Evolutionary conservation across 2,797 vertebrate species (phyloP), one percentile per base, ranked within the genome.

Genomic region (Crypturellus tataupa): DNA sequence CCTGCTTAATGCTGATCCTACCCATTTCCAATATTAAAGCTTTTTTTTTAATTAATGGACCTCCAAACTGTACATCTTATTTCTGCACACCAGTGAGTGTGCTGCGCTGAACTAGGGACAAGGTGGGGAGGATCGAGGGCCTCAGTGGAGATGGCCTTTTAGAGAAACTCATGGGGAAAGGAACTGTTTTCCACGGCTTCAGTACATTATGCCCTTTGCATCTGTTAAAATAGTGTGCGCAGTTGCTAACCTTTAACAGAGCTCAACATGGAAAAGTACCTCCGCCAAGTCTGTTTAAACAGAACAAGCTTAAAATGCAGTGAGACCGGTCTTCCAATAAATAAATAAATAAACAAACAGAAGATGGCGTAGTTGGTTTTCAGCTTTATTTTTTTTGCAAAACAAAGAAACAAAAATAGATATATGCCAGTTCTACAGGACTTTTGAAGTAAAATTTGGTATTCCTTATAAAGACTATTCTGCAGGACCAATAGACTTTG

Each of bases 291-390:
- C 55, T 56, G 31, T 56, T 56, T 56, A 56, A 56, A 20, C 55
- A 56, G 55, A 56, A 56, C 55, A 56, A 56, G n/a, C 19, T n/a
- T 19, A 56, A 56, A 56, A 56, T n/a, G 31, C 55, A 56, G 55
- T 20, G 55, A 56, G 51, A 23, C 25, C 0, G 0, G 72, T 9
- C 2, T 0, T 24, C 27, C 64, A 39, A 23, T 19, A 56, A 20
- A 56, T 56, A 53, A 42, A 44, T 11, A 29, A 42, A 44, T 11
- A 31, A 76, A 51, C 8, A 11, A 58, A 29, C 51, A 47, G 33
- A 58, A 44, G 15, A 35, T 17, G 3, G 19, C 24, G 20, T 10
- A 31, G 27, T 60, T 77, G 21, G 1, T 4, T n/a, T n/a, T 77
- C 15, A 53, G 21, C 63, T 62, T 85, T 62, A 17, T 11, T 20